Base-by-base conservation (phyloP, 2,888 invertebrate genomes). In the Blomia tropicalis region DNA sequence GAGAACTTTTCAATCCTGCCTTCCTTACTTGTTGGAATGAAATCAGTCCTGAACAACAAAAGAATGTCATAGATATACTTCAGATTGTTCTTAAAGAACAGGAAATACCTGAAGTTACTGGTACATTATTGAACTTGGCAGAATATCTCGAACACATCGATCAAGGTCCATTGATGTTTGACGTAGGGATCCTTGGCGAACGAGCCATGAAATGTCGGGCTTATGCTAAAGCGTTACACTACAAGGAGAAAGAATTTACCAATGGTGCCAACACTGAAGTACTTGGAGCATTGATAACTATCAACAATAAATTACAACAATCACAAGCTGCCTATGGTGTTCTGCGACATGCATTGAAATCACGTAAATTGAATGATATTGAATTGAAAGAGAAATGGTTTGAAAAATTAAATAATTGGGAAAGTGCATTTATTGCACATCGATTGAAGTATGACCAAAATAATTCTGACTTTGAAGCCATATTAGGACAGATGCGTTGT, bases 131-230 rank as follows among this genome's bases (percentile, higher is more conserved):
- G 17, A 98, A 98, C 77, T 77, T 99, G 66, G 95, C 95, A 0
- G 98, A 98, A 74, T 99, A 99, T 71, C 95, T 98, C 92, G 98
- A 98, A 71, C 98, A 98, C 72, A 96, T 95, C 71, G 96, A 98
- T 43, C 65, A 89, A 71, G 93, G 93, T 27, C 86, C 93, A 0
- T 75, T 98, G 66, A 93, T 95, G 0, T 80, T 98, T 64, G 84
- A 90, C 64, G 82, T 87, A 0, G 83, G 85, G 64, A 75, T 92
- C 58, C 76, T 99, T 0, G 93, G 95, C 0, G 86, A 91, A 68
- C 79, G 89, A 59, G 98, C 98, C 0, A 91, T 96, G 84, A 85
- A 88, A 64, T 93, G 93, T 72, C 80, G 93, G 66, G 73, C 80
- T 0, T 87, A 85, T 71, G 87, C 87, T 14, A 87, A 87, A 73